Conservation (phyloP, 1,140 invertebrate genomes). For the Macrobrachium nipponense region DNA sequence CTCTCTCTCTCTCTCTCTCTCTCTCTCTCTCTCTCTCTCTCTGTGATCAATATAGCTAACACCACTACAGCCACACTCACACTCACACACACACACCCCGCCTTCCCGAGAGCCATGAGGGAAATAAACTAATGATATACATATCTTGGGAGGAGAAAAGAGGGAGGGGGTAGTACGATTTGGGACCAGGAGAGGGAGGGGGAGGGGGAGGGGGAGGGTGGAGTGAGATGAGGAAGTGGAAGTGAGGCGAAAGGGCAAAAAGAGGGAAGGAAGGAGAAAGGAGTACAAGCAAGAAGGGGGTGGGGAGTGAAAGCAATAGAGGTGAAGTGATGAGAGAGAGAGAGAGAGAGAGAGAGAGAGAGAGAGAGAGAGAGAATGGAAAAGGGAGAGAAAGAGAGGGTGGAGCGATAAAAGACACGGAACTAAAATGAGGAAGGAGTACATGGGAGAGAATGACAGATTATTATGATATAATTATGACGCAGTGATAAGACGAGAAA, state of each 20-base stretch:
- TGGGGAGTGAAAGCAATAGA: neutral
- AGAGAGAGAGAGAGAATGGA: neutral
- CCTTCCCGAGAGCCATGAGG: neutral
- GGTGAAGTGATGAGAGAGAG: neutral
- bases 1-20: conserved; percentile 27
- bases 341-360: neutral
- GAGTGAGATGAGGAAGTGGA: neutral
- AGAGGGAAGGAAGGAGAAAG: neutral
- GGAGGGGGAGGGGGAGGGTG: neutral
- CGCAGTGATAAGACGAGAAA: neutral
- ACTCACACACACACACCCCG: neutral
- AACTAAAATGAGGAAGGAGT: neutral
- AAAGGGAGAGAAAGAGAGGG: neutral
- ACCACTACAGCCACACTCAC: neutral
- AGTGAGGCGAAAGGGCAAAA: neutral
- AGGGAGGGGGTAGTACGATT: neutral
- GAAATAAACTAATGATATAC: neutral
- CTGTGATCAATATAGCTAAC: neutral
- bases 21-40: conserved; percentile 16
- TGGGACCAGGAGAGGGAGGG: neutral
- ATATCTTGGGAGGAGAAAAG: conserved; percentile 6
- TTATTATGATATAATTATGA: too few species aligned
- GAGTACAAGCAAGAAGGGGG: neutral
- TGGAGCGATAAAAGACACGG: neutral
- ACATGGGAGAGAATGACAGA: neutral